A percentile compares a stretch with the other conserved stretches of the same genome.
phyloP scores from a whole-genome alignment of 2,888 invertebrate species.

The Schizaphis graminum region DNA sequence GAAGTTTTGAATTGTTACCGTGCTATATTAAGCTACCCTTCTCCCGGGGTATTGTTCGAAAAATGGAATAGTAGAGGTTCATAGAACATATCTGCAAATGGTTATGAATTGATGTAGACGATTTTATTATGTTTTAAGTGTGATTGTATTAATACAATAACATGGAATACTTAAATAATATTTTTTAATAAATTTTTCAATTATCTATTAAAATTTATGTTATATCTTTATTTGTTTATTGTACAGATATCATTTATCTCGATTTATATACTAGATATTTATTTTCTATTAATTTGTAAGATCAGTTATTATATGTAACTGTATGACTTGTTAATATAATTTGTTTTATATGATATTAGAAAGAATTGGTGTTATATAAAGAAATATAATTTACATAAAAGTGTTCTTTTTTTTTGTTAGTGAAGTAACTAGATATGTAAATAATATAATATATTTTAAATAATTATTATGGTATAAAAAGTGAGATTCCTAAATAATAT shows the following conservation, averaged over 20 bases:
- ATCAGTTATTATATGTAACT: no score
- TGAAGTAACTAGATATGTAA: no score
- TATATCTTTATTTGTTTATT: neutral
- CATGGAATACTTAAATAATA: neutral
- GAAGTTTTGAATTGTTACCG: conserved; percentile 13
- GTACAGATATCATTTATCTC: neutral
- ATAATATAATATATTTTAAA: no score
- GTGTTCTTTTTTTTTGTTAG: no score
- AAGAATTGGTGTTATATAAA: no score
- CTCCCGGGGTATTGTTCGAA: neutral
- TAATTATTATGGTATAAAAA: no score
- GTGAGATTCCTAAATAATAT: no score
- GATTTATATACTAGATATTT: neutral
- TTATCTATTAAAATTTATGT: neutral
- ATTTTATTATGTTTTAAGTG: neutral
- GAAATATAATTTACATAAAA: neutral
- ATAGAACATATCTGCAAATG: neutral
- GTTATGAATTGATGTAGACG: neutral
- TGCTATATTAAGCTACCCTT: neutral
- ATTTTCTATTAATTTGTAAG: neutral
- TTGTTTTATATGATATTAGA: neutral
- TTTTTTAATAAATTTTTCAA: neutral
- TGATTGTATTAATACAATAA: neutral
- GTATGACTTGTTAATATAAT: neutral
- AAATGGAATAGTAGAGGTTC: neutral